These are phyloP conservation scores for Porites evermanni DNA, from an alignment of 92 coral and sea anemone species.

Conservation along the genomic window DNA sequence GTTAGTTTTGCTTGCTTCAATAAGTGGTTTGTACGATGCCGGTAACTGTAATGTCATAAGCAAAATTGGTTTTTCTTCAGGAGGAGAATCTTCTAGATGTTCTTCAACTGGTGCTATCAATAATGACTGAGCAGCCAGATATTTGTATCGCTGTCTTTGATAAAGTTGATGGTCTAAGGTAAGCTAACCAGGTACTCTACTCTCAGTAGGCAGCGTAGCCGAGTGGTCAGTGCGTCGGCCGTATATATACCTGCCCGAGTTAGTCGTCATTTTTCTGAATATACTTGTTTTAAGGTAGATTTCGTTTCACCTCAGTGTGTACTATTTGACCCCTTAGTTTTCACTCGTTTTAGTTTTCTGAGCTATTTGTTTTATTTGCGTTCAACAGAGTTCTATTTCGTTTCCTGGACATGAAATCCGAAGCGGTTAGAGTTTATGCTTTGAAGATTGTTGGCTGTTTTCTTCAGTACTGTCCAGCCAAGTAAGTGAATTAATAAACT, in stretches of 20 bases:
- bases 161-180: slow-evolving; percentile 94
- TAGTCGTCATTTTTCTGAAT: too few relatives aligned
- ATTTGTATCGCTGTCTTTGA: slow-evolving; percentile 86
- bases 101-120: slow-evolving; percentile 87
- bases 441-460: slow-evolving; percentile 94
- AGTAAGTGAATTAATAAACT: slow-evolving; percentile 54
- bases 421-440: slow-evolving; percentile 91
- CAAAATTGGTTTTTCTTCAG: slow-evolving; percentile 35
- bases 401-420: slow-evolving; percentile 87
- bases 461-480: slow-evolving; percentile 83
- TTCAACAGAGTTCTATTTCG: slow-evolving; percentile 77
- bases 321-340: background rate
- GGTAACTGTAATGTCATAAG: background rate
- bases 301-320: background rate
- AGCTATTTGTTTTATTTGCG: background rate
- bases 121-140: slow-evolving; percentile 95
- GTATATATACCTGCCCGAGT: too few relatives aligned
- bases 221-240: too few relatives aligned
- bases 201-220: background rate
- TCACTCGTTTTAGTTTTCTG: background rate
- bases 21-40: background rate
- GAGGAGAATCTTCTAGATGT: slow-evolving; percentile 95
- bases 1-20: too few relatives aligned
- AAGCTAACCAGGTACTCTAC: background rate
- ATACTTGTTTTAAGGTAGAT: too few relatives aligned